Evolutionary conservation across 2,797 vertebrate species (phyloP).

Genomic region (Ctenopoma kingsleyae): DNA sequence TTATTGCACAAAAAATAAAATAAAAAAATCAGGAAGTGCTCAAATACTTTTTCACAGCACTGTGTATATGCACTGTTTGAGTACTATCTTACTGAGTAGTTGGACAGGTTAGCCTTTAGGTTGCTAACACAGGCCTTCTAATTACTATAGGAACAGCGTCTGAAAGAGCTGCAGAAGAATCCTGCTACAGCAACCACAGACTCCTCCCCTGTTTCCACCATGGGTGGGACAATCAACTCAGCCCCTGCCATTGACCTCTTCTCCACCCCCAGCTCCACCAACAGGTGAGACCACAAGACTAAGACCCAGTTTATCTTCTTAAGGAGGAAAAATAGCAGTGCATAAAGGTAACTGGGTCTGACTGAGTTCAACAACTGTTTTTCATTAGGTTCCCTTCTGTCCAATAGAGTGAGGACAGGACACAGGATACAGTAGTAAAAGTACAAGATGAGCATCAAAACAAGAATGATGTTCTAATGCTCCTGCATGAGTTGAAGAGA

Average conservation of each 20-base stretch:
- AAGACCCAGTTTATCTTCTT: not conserved
- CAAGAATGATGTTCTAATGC: too few species aligned
- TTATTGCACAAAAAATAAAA: too few species aligned
- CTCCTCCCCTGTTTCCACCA: constrained; percentile 90
- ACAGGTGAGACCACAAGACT: constrained; percentile 81
- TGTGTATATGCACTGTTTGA: not conserved
- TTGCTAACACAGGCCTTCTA: not conserved
- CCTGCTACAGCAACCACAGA: constrained; percentile 89
- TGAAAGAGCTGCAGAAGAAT: constrained; percentile 95
- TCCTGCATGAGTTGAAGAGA: too few species aligned
- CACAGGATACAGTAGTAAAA: too few species aligned
- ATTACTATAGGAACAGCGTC: constrained; percentile 89
- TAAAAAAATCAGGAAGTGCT: too few species aligned
- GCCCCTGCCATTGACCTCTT: constrained; percentile 92
- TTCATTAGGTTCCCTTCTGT: too few species aligned
- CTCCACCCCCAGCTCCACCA: constrained; percentile 92
- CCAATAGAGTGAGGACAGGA: too few species aligned
- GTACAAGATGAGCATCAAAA: too few species aligned
- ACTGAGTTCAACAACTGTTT: too few species aligned
- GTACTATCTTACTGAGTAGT: too few species aligned
- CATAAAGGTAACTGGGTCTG: not conserved
- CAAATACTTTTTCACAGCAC: too few species aligned
- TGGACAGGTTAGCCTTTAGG: constrained; percentile 6
- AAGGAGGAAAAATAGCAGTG: not conserved
- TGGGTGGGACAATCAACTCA: constrained; percentile 88